Conservation (phyloP, 2,888 invertebrate species). For the Philereme vetulata region DNA sequence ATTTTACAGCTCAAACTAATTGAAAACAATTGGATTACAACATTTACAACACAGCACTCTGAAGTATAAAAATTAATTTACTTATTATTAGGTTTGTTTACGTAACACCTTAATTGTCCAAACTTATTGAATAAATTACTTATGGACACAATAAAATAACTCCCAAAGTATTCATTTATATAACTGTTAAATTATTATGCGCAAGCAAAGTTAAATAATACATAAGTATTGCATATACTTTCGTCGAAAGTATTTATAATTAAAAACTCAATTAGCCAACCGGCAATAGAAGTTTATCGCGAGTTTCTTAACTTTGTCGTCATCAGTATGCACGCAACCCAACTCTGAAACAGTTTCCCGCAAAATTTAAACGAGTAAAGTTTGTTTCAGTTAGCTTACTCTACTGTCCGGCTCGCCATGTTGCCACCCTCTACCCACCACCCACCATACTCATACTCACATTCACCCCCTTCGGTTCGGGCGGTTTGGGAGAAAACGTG, state of each 20-base stretch:
- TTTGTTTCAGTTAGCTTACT: slow-evolving; percentile 76
- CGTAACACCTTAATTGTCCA: not conserved
- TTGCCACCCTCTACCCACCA: slow-evolving; percentile 32
- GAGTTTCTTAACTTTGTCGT: slow-evolving; percentile 65
- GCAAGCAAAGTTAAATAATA: slow-evolving; percentile 25
- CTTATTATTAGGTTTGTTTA: not conserved
- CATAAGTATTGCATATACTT: slow-evolving; percentile 23
- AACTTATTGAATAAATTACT: not conserved
- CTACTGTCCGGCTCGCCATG: slow-evolving; percentile 62
- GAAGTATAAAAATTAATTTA: not conserved
- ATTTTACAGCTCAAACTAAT: no score
- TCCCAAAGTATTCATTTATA: slow-evolving; percentile 10
- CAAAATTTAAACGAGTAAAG: slow-evolving; percentile 84
- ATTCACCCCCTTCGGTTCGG: slow-evolving; percentile 21
- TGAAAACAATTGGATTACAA: no score
- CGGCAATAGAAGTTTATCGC: slow-evolving; percentile 61
- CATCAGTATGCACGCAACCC: slow-evolving; percentile 68
- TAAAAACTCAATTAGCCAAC: slow-evolving; percentile 63
- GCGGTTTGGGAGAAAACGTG: slow-evolving; percentile 30
- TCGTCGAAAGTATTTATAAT: slow-evolving; percentile 46
- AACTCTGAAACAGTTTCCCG: slow-evolving; percentile 65
- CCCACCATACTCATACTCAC: slow-evolving; percentile 17
- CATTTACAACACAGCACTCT: no score
- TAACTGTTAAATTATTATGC: slow-evolving; percentile 12
- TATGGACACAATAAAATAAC: not conserved